Evolutionary conservation across 1,140 invertebrate species (phyloP).

Genomic region (Vanessa tameamea): DNA sequence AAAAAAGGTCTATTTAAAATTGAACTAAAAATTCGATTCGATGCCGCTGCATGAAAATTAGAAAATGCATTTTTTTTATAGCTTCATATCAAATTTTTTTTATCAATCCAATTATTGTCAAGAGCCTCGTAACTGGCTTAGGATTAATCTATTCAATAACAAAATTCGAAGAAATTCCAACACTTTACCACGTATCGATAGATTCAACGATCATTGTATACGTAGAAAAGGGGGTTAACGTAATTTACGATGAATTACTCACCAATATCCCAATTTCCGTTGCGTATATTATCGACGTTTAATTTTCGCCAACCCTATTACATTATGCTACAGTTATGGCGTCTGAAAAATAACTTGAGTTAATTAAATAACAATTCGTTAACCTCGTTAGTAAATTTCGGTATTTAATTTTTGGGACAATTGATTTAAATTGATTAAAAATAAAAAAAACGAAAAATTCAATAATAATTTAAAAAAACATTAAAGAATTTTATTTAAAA

Average conservation of each 20-base stretch:
- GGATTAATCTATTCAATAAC: too few species aligned
- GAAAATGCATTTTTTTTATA: too few species aligned
- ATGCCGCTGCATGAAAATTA: too few species aligned
- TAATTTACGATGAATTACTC: conserved; percentile 37
- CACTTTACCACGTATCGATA: neutral
- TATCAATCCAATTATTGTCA: too few species aligned
- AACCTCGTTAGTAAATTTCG: conserved; percentile 3
- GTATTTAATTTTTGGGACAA: neutral
- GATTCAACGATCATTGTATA: neutral
- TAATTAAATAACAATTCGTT: conserved; percentile 29
- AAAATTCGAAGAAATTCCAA: neutral
- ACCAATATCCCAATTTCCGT: conserved; percentile 42
- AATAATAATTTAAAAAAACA: neutral
- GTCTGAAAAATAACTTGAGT: conserved; percentile 26
- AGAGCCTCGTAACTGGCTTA: too few species aligned
- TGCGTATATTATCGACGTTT: conserved; percentile 30
- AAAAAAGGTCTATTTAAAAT: too few species aligned
- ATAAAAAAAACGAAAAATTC: neutral
- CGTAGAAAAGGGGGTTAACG: neutral
- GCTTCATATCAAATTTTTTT: too few species aligned
- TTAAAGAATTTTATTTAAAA: too few species aligned
- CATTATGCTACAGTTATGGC: conserved; percentile 13
- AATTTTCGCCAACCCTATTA: conserved; percentile 35
- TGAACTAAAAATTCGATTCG: too few species aligned
- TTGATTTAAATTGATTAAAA: neutral